A percentile compares a stretch with the other conserved stretches of the same genome.
Evolutionary conservation across 2,888 invertebrate genomes (phyloP).

Genomic region (Dendrolimus pini): DNA sequence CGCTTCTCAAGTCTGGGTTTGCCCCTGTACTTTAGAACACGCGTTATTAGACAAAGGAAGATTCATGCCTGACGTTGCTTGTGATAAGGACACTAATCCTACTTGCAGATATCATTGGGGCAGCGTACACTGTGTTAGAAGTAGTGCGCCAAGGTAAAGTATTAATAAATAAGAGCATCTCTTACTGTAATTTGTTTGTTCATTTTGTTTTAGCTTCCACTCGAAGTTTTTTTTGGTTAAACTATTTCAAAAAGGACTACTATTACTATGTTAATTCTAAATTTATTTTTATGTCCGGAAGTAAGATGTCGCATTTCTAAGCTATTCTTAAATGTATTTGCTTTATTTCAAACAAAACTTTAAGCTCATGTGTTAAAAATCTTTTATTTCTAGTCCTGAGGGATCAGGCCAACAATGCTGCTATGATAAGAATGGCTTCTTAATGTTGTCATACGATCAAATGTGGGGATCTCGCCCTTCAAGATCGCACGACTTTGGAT

Average conservation of each 20-base stretch:
- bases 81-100: conserved; percentile 94
- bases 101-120: conserved; percentile 92
- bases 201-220: no score
- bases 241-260: no score
- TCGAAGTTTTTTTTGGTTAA: no score
- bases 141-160: conserved; percentile 91
- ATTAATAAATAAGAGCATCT: no score
- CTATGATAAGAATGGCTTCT: conserved; percentile 92
- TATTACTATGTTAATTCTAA: no score
- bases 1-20: conserved; percentile 88
- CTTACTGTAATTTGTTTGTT: no score
- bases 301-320: no score
- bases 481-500: conserved; percentile 92
- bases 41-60: conserved; percentile 94
- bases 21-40: conserved; percentile 95
- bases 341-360: no score
- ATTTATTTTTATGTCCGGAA: no score
- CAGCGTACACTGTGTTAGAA: conserved; percentile 94
- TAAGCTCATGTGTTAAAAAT: neutral
- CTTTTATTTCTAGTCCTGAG: conserved; percentile 78
- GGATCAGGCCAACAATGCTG: conserved; percentile 98
- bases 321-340: no score
- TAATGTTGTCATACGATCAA: conserved; percentile 97
- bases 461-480: conserved; percentile 94
- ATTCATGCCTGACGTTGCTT: conserved; percentile 92